Evolutionary conservation across 2,113 vertebrate species (phyloP), one percentile per base, ranked within the genome.

Genomic region (Myiozetetes cayanensis): DNA sequence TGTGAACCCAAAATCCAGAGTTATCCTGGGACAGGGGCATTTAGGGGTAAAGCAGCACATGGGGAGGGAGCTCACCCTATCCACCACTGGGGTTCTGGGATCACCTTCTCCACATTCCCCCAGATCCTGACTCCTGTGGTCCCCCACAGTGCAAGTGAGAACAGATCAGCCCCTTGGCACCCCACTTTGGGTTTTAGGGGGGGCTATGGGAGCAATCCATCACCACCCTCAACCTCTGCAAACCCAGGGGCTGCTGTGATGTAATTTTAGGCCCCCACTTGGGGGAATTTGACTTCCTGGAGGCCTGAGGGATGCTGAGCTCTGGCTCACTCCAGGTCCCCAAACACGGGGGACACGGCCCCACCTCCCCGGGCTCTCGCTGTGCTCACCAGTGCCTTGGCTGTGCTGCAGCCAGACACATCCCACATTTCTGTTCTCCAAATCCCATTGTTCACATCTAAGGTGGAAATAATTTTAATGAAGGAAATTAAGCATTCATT

Each of bases 401-500:
- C 53, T 87, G 87, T 10, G 1, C n/a, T 3, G 0, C 14, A 6
- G 62, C 71, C 52, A 68, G 46, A 23, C 82, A 93, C 24, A 1
- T 25, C 52, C 59, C 3, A 0, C 74, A 22, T 55, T 95, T 83
- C 70, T 7, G 0, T 46, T 83, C 76, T 79, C 87, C 87, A 83
- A 90, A 93, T 79, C 59, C 41, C 43, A 63, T 89, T 83, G 72
- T 81, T 96, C 85, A 94, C 76, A 23, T 62, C 79, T 93, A 91
- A 92, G 3, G 0, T 89, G 89, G 87, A 94, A 95, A 95, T 93
- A 28, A 95, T 94, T 96, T 93, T 80, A 97, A 97, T 96, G 93
- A 97, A 83, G 50, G 61, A 76, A 93, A 96, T 95, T 83, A 85
- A 96, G 95, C 90, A 89, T 80, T 28, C 61, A 93, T 94, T 94